Percentiles rank a stretch among this genome's conserved stretches.
These are phyloP conservation scores for Drosophila cardini DNA, from an alignment of 1,140 invertebrate genomes.

Conservation along the genomic window DNA sequence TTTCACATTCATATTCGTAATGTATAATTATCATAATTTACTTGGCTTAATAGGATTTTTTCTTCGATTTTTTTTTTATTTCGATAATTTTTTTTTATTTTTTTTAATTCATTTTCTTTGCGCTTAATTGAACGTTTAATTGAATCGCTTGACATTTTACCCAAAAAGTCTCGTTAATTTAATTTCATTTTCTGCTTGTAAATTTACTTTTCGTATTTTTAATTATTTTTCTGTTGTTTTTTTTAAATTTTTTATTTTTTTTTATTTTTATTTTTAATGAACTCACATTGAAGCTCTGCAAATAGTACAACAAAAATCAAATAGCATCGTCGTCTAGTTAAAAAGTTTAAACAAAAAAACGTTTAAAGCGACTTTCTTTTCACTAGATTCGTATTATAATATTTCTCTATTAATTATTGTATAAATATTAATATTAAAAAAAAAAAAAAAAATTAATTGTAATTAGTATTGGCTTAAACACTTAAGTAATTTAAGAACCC, in stretches of 20 bases:
- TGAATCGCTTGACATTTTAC: slow-evolving; percentile 75
- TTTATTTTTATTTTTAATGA: slow-evolving; percentile 26
- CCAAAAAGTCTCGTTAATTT: slow-evolving; percentile 45
- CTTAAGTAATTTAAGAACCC: slow-evolving; percentile 54
- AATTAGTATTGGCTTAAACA: slow-evolving; percentile 61
- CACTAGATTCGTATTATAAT: slow-evolving; percentile 35
- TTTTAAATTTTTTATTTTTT: slow-evolving; percentile 17
- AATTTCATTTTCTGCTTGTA: background rate
- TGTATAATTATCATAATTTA: slow-evolving; percentile 67
- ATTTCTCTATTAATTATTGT: slow-evolving; percentile 43
- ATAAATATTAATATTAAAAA: slow-evolving; percentile 35
- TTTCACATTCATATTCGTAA: slow-evolving; percentile 32
- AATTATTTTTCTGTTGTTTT: slow-evolving; percentile 27
- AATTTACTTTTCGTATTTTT: slow-evolving; percentile 11
- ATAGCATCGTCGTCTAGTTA: slow-evolving; percentile 29
- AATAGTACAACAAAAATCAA: slow-evolving; percentile 59
- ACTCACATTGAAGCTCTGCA: slow-evolving; percentile 63
- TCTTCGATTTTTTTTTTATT: slow-evolving; percentile 39
- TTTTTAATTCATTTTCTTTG: slow-evolving; percentile 33
- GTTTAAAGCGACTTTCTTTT: slow-evolving; percentile 62
- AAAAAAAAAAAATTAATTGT: slow-evolving; percentile 51
- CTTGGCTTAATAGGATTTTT: slow-evolving; percentile 80
- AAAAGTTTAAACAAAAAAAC: slow-evolving; percentile 52
- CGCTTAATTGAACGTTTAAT: slow-evolving; percentile 75
- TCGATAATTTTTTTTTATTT: slow-evolving; percentile 19